phyloP scores from a whole-genome alignment of 2,797 vertebrate species.

The Propithecus perrieri region DNA sequence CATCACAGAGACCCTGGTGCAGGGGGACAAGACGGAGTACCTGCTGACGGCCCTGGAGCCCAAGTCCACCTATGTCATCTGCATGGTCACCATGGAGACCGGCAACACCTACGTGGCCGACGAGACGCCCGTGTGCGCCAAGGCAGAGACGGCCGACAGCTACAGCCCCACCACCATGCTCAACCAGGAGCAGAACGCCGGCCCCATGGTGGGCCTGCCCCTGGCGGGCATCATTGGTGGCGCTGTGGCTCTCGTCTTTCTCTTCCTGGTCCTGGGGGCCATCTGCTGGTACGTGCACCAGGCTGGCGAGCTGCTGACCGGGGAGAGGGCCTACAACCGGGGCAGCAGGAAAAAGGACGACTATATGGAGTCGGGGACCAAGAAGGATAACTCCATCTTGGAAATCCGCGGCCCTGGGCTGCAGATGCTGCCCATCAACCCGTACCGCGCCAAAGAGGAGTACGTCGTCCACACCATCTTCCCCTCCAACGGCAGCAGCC shows the following conservation, averaged over 20 bases:
- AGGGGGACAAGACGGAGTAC: constrained; percentile 94
- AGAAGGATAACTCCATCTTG: constrained; percentile 96
- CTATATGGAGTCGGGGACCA: constrained; percentile 95
- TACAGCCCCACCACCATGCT: constrained; percentile 85
- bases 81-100: constrained; percentile 93
- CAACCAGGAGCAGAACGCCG: constrained; percentile 85
- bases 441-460: constrained; percentile 92
- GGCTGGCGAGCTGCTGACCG: constrained; percentile 88
- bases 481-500: constrained; percentile 94
- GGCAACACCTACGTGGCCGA: constrained; percentile 86
- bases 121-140: constrained; percentile 93
- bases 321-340: constrained; percentile 89
- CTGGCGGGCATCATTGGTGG: constrained; percentile 94
- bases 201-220: constrained; percentile 87
- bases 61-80: constrained; percentile 94
- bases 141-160: constrained; percentile 90
- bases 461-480: constrained; percentile 97
- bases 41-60: constrained; percentile 93
- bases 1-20: constrained; percentile 95
- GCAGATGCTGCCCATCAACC: constrained; percentile 94
- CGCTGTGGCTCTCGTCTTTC: constrained; percentile 91
- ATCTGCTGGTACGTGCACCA: constrained; percentile 94
- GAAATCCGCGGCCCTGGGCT: constrained; percentile 93
- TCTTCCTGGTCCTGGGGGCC: constrained; percentile 91
- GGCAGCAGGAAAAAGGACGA: constrained; percentile 90